phyloP scores from a whole-genome alignment of 2,888 invertebrate genomes.

The Hirtodrosophila confusa region DNA sequence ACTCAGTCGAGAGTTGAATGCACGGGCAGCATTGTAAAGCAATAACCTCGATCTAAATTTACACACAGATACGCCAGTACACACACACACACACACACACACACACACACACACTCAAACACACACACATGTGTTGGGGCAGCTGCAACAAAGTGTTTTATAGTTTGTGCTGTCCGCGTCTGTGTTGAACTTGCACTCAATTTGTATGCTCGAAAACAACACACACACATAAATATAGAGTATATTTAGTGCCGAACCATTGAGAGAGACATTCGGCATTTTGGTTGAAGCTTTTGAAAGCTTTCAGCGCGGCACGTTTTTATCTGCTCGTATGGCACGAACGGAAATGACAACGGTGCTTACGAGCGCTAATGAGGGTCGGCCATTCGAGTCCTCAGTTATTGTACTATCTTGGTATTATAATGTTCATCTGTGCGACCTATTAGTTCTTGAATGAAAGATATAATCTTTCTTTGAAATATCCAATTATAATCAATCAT shows the following conservation, averaged over 20 bases:
- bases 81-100: not conserved
- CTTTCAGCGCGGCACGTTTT: constrained; percentile 43
- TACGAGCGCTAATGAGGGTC: not conserved
- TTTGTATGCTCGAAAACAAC: constrained; percentile 47
- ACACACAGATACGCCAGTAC: constrained; percentile 63
- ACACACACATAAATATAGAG: constrained; percentile 12
- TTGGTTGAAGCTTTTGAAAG: constrained; percentile 44
- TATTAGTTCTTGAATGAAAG: no score
- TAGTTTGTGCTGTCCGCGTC: constrained; percentile 29
- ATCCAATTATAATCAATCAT: no score
- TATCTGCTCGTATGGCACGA: constrained; percentile 26
- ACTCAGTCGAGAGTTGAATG: constrained; percentile 77
- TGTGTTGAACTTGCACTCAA: constrained; percentile 74
- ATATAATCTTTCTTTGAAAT: no score
- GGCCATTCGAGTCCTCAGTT: not conserved
- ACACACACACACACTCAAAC: not conserved
- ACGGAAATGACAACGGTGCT: constrained; percentile 55
- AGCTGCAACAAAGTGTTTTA: constrained; percentile 49
- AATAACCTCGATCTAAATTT: constrained; percentile 84
- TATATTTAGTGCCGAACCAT: not conserved
- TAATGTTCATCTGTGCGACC: no score
- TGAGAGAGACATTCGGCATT: constrained; percentile 6
- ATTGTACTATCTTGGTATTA: not conserved
- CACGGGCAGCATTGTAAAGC: constrained; percentile 83
- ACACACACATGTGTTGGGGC: constrained; percentile 8